Base-by-base conservation (phyloP, 2,888 invertebrate species). In the Nasonia oneida region DNA sequence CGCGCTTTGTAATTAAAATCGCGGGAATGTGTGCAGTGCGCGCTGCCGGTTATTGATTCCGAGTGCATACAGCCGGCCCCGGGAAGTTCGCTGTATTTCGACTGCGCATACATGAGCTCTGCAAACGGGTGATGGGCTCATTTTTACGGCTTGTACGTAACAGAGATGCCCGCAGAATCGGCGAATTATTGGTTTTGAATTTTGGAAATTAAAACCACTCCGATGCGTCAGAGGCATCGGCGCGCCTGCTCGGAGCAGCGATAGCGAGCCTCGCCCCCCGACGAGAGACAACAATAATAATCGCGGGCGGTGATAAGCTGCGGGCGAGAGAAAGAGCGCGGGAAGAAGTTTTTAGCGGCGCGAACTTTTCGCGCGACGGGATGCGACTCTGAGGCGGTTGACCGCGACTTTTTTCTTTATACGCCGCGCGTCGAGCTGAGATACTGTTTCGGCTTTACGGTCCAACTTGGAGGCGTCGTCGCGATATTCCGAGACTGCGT, bases 201-300 rank as follows among this genome's bases (percentile, higher is more conserved):
- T 47, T 61, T n/a, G 6, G n/a, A n/a, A 61, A 61, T 23, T 8
- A 61, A 61, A 61, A 61, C 10, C 57, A 23, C 47, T 47, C 10
- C 47, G 10, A 57, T 57, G n/a, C 37, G 18, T n/a, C n/a, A 8
- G 23, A 73, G 6, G 39, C 37, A 37, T 18, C 14, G 47, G 14
- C n/a, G 23, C 47, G 23, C 23, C 10, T 71, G n/a, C 57, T 78
- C 33, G 29, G 2, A 47, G 42, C 15, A 29, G 15, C 37, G 47
- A 64, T 15, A 37, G 47, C 47, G 39, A 39, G 47, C 10, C 53
- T 64, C 37, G 57, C 29, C 15, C 47, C 29, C 74, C 50, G 2
- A 12, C 18, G 29, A 47, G 33, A 33, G 53, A 76, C 53, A 76
- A 76, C 76, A 76, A 57, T 57, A 76, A 76, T 53, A 53, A 57